Conservation (phyloP, 2,888 invertebrate genomes). For the Cheilosia pagana region DNA sequence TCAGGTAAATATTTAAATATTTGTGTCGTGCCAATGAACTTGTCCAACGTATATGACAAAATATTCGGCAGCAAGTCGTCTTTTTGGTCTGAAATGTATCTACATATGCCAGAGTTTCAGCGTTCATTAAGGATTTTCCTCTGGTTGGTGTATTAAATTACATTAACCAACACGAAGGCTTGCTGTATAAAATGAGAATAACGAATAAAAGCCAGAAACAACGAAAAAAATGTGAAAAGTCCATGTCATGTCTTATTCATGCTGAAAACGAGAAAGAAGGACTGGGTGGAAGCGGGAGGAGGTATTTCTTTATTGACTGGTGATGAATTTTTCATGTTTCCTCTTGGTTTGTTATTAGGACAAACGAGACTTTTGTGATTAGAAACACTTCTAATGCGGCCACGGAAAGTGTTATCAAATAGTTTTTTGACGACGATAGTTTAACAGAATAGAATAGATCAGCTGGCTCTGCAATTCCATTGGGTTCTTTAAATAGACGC, state of each 20-base stretch:
- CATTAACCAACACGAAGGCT: constrained; percentile 50
- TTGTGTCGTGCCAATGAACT: constrained; percentile 9
- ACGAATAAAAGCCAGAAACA: background rate
- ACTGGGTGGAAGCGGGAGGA: constrained; percentile 22
- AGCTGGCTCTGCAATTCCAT: background rate
- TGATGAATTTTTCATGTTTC: constrained; percentile 48
- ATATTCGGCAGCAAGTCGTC: constrained; percentile 51
- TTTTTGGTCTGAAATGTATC: constrained; percentile 29
- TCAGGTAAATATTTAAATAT: constrained; percentile 81
- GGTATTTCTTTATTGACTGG: constrained; percentile 17
- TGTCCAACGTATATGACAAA: background rate
- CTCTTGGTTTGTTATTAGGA: background rate
- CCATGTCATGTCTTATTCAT: constrained; percentile 40
- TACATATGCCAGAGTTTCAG: background rate
- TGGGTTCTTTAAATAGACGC: background rate
- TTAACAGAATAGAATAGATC: background rate
- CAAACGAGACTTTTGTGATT: background rate
- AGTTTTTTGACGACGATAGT: background rate
- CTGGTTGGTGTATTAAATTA: constrained; percentile 21
- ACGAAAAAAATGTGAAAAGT: background rate
- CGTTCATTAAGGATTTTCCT: constrained; percentile 2
- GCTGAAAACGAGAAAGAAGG: constrained; percentile 19
- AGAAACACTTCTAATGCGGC: background rate
- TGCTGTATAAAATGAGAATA: constrained; percentile 46
- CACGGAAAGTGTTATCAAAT: background rate